phyloP scores from a whole-genome alignment of 2,113 vertebrate genomes.

The Cryptoleucopteryx plumbea region DNA sequence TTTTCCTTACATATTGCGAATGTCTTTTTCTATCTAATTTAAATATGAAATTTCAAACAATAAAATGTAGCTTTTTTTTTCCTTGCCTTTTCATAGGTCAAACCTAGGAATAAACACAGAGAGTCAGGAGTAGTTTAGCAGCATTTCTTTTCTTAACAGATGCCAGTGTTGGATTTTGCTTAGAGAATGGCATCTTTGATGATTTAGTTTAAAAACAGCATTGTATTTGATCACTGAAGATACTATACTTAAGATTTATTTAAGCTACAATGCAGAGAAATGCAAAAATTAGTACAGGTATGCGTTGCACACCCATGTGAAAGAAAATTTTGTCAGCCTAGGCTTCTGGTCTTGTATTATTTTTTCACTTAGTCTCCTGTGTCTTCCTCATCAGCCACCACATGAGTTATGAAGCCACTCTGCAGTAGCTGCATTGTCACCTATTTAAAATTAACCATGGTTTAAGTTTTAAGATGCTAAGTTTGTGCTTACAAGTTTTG shows the following conservation, averaged over 20 bases:
- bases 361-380: background rate
- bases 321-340: background rate
- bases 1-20: background rate
- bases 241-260: background rate
- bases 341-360: background rate
- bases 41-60: background rate
- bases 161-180: background rate
- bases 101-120: background rate
- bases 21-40: conserved; percentile 11
- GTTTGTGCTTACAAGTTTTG: background rate
- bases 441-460: background rate
- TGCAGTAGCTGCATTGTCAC: background rate
- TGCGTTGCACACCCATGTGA: rapidly evolving
- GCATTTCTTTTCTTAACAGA: background rate
- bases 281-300: background rate
- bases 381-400: background rate
- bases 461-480: background rate
- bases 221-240: background rate
- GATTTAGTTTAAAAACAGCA: background rate
- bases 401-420: background rate
- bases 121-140: background rate
- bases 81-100: background rate
- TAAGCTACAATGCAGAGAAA: background rate
- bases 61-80: background rate
- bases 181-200: background rate